Percentiles rank a stretch among this genome's conserved stretches.
These are phyloP conservation scores for Reticulitermes lucifugus DNA, from an alignment of 2,888 invertebrate genomes.

Conservation along the genomic window DNA sequence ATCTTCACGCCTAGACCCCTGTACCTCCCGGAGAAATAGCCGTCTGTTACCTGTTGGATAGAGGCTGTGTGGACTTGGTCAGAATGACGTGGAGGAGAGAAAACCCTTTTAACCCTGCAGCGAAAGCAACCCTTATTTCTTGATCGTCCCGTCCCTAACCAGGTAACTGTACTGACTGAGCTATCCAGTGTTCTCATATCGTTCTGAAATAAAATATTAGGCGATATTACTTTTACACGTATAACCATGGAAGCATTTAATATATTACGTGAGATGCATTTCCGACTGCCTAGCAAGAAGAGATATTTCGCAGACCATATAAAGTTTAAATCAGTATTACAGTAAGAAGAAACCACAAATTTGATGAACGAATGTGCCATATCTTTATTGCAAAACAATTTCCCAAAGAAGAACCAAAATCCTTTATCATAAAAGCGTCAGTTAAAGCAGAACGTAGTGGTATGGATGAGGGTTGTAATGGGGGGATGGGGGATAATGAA, in stretches of 20 bases:
- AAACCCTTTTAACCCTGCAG: too few species aligned
- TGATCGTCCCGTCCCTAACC: too few species aligned
- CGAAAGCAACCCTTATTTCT: too few species aligned
- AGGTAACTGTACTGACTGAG: too few species aligned
- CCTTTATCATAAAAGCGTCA: not conserved
- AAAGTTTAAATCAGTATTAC: not conserved
- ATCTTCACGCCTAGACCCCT: too few species aligned
- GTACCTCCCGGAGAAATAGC: too few species aligned
- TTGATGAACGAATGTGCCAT: not conserved
- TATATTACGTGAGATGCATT: slow-evolving; percentile 2
- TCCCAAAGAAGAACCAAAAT: not conserved
- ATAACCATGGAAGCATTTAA: not conserved
- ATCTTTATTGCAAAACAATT: not conserved
- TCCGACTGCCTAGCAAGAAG: not conserved
- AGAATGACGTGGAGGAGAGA: too few species aligned
- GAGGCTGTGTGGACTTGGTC: too few species aligned
- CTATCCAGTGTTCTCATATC: too few species aligned
- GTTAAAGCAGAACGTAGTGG: not conserved
- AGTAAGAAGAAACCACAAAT: not conserved
- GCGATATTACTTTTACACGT: too few species aligned
- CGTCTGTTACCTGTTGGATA: too few species aligned
- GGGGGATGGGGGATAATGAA: not conserved
- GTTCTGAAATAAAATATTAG: too few species aligned
- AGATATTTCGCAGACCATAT: not conserved
- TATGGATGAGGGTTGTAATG: not conserved